A percentile compares a stretch with the other conserved stretches of the same genome.
phyloP scores from a whole-genome alignment of 1,140 invertebrate genomes.

The Ephestia elutella region DNA sequence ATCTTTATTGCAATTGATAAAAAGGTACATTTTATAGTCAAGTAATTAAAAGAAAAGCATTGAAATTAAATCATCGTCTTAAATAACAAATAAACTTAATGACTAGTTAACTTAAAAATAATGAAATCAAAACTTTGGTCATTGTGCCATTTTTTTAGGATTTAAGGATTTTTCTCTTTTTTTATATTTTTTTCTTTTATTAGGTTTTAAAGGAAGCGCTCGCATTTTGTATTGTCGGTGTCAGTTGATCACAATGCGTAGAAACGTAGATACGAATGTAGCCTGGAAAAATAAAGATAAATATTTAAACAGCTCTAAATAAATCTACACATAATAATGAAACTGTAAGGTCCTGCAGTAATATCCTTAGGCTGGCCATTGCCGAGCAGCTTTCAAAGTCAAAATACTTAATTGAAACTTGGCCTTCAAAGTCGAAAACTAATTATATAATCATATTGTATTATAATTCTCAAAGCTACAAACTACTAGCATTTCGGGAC shows the following conservation, averaged over 20 bases:
- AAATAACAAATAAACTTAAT: conserved; percentile 22
- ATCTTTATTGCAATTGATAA: not conserved
- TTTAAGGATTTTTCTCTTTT: conserved; percentile 61
- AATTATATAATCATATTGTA: too few relatives aligned
- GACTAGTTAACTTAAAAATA: conserved; percentile 60
- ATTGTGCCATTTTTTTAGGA: conserved; percentile 71
- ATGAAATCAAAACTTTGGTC: conserved; percentile 65
- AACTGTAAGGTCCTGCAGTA: too few relatives aligned
- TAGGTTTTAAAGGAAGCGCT: conserved; percentile 29
- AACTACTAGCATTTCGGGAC: too few relatives aligned
- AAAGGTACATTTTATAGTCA: conserved; percentile 7
- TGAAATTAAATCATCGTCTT: conserved; percentile 17
- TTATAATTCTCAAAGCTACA: too few relatives aligned
- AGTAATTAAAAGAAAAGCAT: conserved; percentile 6
- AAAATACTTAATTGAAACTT: too few relatives aligned
- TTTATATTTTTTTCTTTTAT: conserved; percentile 44
- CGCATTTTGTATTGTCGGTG: conserved; percentile 60
- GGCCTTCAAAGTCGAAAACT: too few relatives aligned
- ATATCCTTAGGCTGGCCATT: conserved; percentile 88
- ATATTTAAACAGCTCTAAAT: not conserved
- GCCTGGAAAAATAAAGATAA: conserved; percentile 35
- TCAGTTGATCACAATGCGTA: conserved; percentile 45
- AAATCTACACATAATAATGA: too few relatives aligned
- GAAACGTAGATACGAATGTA: conserved; percentile 24
- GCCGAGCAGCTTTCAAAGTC: too few relatives aligned